These are phyloP conservation scores for Listrodromus nycthemerus DNA, from an alignment of 2,888 invertebrate genomes.

Conservation along the genomic window DNA sequence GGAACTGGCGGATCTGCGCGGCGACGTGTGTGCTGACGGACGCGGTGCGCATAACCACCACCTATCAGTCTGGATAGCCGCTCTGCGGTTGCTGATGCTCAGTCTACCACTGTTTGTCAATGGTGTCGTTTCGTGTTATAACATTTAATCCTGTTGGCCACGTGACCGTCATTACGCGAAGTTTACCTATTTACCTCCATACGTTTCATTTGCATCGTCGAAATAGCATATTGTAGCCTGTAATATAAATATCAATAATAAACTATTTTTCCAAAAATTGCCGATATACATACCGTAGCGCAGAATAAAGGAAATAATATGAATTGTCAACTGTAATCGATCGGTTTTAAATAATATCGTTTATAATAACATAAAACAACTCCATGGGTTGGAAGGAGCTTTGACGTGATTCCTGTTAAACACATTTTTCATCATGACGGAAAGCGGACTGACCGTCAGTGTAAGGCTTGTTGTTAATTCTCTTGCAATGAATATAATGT, in stretches of 20 bases:
- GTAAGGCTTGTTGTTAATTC: not conserved
- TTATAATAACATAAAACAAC: not conserved
- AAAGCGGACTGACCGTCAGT: conserved; percentile 10
- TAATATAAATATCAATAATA: not conserved
- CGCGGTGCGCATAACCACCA: conserved; percentile 25
- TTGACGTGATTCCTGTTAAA: not conserved
- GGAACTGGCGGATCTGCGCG: conserved; percentile 18
- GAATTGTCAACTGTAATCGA: not conserved
- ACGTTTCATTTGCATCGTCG: not conserved
- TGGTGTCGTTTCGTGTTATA: conserved; percentile 42
- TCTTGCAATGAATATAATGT: not conserved
- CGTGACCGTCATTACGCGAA: conserved; percentile 16
- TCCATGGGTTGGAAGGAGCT: not conserved
- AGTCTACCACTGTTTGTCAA: conserved; percentile 58
- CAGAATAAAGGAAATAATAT: not conserved
- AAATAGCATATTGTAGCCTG: conserved; percentile 10
- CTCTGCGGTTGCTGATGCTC: conserved; percentile 52
- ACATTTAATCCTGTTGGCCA: not conserved
- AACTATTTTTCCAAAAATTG: not conserved
- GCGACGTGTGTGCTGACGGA: not conserved
- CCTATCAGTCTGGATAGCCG: conserved; percentile 16
- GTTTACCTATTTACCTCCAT: not conserved
- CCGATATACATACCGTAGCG: not conserved
- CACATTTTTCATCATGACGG: conserved; percentile 18
- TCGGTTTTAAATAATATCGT: not conserved